Evolutionary conservation across 2,888 invertebrate genomes (phyloP), one percentile per base, ranked within the genome.

Genomic region (Diaprepes abbreviatus): DNA sequence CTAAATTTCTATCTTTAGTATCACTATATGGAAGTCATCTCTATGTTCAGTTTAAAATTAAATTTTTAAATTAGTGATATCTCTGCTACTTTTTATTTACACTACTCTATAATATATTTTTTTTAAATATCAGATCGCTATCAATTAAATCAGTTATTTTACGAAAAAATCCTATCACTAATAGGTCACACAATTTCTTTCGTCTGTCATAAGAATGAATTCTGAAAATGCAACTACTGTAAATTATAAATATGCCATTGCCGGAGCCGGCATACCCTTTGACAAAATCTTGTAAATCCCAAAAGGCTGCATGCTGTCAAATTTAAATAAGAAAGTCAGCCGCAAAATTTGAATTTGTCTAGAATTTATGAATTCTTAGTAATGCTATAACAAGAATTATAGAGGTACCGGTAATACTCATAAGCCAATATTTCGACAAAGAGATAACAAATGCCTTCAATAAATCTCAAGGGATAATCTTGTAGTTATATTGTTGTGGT

Each of bases 261-360:
- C 28, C 28, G 45, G 1, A 19, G n/a, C 5, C 28, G 31, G 2
- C 14, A 54, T 14, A 38, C n/a, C 6, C 54, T n/a, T n/a, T n/a
- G n/a, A n/a, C n/a, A n/a, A n/a, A n/a, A n/a, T n/a, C 35, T 35
- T 9, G 31, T 54, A 54, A 54, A 54, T 54, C 35, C 9, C 9
- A 14, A 12, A 6, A 50, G 33, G 24, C 2, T 12, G 4, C 2
- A 50, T 31, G 1, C 35, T 55, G 55, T 19, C 38, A 38, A 55
- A 55, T 55, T 38, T 17, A n/a, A 55, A 55, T 17, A 16, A 12
- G 10, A 55, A 36, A 19, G 36, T 55, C 24, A 36, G 55, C 55
- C 10, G 55, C 38, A 38, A 10, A 38, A 55, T 55, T 54, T 54
- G 0, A 36, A 55, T 36, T 38, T 36, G 19, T 6, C 2, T 10